Conservation (phyloP, 2,113 vertebrate genomes). For the Epinephelus fuscoguttatus region DNA sequence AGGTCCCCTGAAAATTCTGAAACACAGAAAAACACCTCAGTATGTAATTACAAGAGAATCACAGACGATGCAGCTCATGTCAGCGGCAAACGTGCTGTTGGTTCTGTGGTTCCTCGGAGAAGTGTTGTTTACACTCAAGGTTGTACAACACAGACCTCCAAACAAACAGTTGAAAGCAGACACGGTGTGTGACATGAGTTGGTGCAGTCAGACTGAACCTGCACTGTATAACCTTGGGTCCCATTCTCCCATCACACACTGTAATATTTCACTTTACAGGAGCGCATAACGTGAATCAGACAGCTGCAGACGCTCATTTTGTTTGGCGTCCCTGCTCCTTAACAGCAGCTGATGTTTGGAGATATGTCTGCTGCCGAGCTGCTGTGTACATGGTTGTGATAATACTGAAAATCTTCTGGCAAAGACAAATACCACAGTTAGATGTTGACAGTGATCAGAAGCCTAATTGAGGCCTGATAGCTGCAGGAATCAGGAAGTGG, state of each 20-base stretch:
- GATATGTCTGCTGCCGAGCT: not conserved
- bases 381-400: not conserved
- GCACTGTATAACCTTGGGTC: slow-evolving; percentile 35
- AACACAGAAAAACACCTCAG: not conserved
- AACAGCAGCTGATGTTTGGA: not conserved
- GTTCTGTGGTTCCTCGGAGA: slow-evolving; percentile 32
- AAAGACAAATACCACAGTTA: slow-evolving; percentile 17
- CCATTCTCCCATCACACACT: slow-evolving; percentile 16
- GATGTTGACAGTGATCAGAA: slow-evolving; percentile 15
- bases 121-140: not conserved
- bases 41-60: slow-evolving; percentile 30
- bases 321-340: slow-evolving; percentile 10
- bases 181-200: slow-evolving; percentile 14
- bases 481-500: slow-evolving; percentile 24
- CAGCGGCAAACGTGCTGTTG: not conserved
- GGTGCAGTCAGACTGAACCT: slow-evolving; percentile 19
- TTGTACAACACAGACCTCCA: not conserved
- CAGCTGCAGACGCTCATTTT: slow-evolving; percentile 1
- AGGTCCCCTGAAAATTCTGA: not conserved
- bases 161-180: slow-evolving; percentile 10
- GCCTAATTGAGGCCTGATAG: slow-evolving; percentile 10
- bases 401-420: slow-evolving; percentile 1
- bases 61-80: slow-evolving; percentile 16
- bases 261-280: slow-evolving; percentile 18
- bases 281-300: not conserved